These are phyloP conservation scores for Adela reaumurella DNA, from an alignment of 2,888 invertebrate species.

Conservation along the genomic window DNA sequence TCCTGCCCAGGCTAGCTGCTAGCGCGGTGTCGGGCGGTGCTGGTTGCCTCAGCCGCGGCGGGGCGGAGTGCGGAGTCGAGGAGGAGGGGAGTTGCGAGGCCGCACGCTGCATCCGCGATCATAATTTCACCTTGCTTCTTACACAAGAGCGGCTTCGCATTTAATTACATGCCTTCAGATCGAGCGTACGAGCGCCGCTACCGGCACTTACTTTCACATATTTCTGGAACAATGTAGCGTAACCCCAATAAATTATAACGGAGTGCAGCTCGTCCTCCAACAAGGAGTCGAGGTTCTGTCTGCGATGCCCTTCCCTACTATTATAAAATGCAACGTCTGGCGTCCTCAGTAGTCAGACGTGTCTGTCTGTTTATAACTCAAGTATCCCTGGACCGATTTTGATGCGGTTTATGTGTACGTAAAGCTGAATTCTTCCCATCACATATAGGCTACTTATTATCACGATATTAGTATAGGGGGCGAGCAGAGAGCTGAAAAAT, in stretches of 20 bases:
- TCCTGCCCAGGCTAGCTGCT: background rate
- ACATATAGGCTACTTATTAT: too few species aligned
- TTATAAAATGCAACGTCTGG: too few species aligned
- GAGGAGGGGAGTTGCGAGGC: background rate
- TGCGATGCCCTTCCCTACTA: too few species aligned
- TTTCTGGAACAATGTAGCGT: background rate
- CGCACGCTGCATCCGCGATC: background rate
- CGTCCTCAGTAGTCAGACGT: too few species aligned
- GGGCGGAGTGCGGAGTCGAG: background rate
- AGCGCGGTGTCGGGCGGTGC: background rate
- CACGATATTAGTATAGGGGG: too few species aligned
- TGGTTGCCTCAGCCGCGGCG: background rate
- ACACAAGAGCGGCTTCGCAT: background rate
- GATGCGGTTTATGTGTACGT: too few species aligned
- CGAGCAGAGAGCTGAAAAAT: too few species aligned
- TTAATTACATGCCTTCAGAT: background rate
- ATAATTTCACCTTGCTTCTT: background rate
- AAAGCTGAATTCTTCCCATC: too few species aligned
- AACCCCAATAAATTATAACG: background rate
- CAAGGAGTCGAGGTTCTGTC: too few species aligned
- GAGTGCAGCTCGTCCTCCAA: too few species aligned
- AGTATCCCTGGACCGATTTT: too few species aligned
- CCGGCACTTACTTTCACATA: background rate
- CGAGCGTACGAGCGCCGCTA: background rate
- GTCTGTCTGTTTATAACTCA: too few species aligned